Conservation (phyloP, 1,140 invertebrate species). For the Drosophila repleta region DNA sequence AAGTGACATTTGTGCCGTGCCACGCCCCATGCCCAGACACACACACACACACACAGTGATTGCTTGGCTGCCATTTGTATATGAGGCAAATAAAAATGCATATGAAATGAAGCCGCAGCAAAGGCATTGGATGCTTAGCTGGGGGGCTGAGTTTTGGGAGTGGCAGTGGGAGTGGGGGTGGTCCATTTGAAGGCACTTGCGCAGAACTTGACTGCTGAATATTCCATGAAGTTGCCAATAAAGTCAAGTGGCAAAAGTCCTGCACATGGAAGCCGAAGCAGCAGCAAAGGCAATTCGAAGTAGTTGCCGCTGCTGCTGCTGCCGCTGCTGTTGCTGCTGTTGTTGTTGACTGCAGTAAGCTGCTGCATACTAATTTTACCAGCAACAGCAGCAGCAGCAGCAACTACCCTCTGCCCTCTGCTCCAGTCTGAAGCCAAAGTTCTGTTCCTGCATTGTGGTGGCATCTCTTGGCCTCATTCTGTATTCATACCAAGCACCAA, state of each 20-base stretch:
- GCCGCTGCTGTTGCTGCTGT: conserved; percentile 24
- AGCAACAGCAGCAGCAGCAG: background rate
- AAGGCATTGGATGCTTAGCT: conserved; percentile 5
- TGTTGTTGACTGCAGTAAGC: conserved; percentile 39
- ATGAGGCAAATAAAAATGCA: conserved; percentile 83
- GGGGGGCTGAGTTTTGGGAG: background rate
- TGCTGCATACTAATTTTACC: conserved; percentile 75
- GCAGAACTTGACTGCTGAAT: conserved; percentile 73
- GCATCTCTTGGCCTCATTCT: conserved; percentile 74
- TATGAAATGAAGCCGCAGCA: conserved; percentile 70
- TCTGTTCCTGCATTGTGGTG: conserved; percentile 61
- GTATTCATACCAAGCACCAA: conserved; percentile 83
- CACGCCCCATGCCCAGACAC: background rate
- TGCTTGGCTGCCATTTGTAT: conserved; percentile 72
- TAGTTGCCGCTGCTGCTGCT: conserved; percentile 8
- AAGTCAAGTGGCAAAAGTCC: conserved; percentile 77
- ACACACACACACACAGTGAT: conserved; percentile 14
- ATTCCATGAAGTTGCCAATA: conserved; percentile 83
- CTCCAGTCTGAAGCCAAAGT: background rate
- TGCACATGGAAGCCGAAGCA: conserved; percentile 33
- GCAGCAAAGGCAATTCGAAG: background rate
- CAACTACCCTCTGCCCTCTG: conserved; percentile 1
- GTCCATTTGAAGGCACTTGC: conserved; percentile 65
- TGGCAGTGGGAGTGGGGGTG: conserved; percentile 16
- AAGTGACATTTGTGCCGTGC: conserved; percentile 65